Percentiles rank a stretch among this genome's conserved stretches.
Conservation (phyloP, 1,140 invertebrate genomes). For the Harpegnathos saltator region DNA sequence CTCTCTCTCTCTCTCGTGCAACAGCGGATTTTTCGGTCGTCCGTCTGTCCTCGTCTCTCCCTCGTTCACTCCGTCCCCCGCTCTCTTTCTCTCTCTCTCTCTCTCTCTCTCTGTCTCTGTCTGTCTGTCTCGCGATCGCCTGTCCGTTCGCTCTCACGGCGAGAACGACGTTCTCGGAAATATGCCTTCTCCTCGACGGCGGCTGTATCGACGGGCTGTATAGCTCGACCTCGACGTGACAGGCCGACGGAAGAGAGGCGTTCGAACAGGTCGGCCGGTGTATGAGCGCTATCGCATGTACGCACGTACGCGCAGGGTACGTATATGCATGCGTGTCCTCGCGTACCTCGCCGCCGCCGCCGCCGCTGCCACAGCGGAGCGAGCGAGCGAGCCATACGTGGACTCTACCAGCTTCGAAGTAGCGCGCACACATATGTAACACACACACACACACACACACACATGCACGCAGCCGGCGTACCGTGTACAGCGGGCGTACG, state of each 20-base stretch:
- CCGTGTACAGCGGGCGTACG: not conserved
- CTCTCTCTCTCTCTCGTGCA: slow-evolving; percentile 4
- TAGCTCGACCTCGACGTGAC: slow-evolving; percentile 38
- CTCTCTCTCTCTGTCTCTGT: not conserved
- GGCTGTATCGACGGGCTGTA: not conserved
- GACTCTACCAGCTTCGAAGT: slow-evolving; percentile 22
- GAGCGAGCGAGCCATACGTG: slow-evolving; percentile 25
- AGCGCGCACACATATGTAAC: not conserved
- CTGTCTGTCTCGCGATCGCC: not conserved
- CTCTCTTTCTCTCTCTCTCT: not conserved
- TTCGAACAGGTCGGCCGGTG: not conserved
- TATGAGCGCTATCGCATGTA: too few relatives aligned
- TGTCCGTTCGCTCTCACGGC: not conserved
- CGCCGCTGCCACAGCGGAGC: not conserved
- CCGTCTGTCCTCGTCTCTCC: slow-evolving; percentile 7
- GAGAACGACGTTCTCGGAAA: not conserved
- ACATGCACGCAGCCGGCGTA: not conserved
- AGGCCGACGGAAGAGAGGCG: slow-evolving; percentile 21
- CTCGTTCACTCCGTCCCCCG: too few relatives aligned
- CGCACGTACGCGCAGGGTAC: too few relatives aligned
- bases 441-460: too few relatives aligned
- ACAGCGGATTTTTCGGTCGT: not conserved
- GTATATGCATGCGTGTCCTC: not conserved
- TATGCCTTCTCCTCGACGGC: not conserved
- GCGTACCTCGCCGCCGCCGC: not conserved